These are phyloP conservation scores for Rhogogaster chlorosoma DNA, from an alignment of 2,888 invertebrate genomes.

Conservation along the genomic window DNA sequence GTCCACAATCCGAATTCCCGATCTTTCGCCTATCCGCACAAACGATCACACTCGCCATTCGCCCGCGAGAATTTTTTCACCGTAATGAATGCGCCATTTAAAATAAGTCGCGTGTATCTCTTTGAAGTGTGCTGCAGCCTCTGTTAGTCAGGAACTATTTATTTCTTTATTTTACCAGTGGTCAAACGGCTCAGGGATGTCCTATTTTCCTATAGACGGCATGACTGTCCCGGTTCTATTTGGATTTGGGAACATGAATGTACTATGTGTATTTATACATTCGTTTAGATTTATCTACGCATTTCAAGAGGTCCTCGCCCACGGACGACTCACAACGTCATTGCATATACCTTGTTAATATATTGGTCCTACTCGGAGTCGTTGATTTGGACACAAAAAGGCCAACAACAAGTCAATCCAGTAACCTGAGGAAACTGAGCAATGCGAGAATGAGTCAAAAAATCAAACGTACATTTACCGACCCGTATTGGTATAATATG, in stretches of 20 bases:
- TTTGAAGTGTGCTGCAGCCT: background rate
- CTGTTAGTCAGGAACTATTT: slow-evolving; percentile 8
- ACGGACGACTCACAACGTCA: background rate
- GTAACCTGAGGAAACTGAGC: background rate
- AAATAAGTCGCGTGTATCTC: background rate
- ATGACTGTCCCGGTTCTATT: slow-evolving; percentile 4
- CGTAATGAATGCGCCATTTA: background rate
- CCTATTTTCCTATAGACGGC: slow-evolving; percentile 31
- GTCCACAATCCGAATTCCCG: background rate
- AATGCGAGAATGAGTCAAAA: background rate
- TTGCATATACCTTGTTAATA: background rate
- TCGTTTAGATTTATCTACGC: background rate
- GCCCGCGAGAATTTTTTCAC: background rate
- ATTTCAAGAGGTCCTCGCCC: slow-evolving; percentile 3
- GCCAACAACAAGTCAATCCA: background rate
- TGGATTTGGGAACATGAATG: background rate
- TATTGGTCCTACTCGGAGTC: background rate
- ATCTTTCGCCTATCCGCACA: background rate
- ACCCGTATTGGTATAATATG: background rate
- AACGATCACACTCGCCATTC: background rate
- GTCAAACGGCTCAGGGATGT: slow-evolving; percentile 25
- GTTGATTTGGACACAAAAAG: background rate
- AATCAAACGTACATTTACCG: background rate
- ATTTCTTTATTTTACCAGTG: slow-evolving; percentile 10
- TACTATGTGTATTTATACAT: background rate